A percentile compares a stretch with the other conserved stretches of the same genome.
phyloP scores from a whole-genome alignment of 2,113 vertebrate species.

The Ceuthmochares aereus region DNA sequence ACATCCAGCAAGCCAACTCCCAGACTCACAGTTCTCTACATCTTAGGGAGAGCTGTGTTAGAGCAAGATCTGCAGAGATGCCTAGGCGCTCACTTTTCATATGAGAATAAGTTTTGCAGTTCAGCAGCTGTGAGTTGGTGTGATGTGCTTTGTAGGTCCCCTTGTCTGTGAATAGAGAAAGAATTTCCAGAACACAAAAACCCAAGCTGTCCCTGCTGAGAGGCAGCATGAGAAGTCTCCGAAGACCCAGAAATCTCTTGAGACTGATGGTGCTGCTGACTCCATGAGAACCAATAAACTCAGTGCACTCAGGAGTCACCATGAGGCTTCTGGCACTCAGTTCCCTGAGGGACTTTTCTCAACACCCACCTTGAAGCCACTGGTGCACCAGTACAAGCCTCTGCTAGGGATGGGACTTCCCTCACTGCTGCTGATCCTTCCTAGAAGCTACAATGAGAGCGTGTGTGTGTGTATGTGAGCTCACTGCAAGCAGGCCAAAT shows the following conservation, averaged over 20 bases:
- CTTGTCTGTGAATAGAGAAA: fast-evolving
- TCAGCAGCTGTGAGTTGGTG: not conserved
- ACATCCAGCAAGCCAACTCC: not conserved
- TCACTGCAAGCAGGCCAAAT: not conserved
- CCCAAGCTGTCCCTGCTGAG: fast-evolving
- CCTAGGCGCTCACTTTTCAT: not conserved
- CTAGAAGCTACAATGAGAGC: fast-evolving
- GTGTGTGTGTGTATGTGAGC: fast-evolving
- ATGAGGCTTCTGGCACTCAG: fast-evolving
- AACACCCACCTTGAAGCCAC: not conserved
- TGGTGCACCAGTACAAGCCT: not conserved
- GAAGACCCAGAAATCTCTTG: not conserved
- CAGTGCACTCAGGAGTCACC: not conserved
- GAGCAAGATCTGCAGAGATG: not conserved
- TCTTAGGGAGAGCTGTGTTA: not conserved
- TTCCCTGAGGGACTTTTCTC: not conserved
- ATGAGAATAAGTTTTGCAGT: not conserved
- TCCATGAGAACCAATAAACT: not conserved
- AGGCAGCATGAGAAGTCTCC: not conserved
- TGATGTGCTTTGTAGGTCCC: not conserved
- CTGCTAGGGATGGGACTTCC: not conserved
- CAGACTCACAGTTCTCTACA: not conserved
- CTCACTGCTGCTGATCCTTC: not conserved
- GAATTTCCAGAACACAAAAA: not conserved
- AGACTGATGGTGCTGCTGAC: not conserved